Evolutionary conservation across 23 tunicate genomes (phyloP).

Genomic region (Diplosoma virens): DNA sequence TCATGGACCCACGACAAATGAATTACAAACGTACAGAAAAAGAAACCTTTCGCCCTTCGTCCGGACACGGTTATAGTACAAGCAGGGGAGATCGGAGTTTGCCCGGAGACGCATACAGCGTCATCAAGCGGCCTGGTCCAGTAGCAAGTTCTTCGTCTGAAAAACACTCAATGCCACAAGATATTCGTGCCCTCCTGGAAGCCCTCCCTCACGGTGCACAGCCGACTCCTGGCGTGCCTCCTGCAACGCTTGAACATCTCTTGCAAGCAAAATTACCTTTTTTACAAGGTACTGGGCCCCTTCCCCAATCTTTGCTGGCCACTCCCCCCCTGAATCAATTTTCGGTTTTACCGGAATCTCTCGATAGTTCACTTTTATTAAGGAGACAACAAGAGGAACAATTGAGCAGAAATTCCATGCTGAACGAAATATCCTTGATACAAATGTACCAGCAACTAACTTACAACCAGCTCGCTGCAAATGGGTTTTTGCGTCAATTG

Average conservation of each 20-base stretch:
- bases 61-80: neutral
- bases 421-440: too few relatives aligned
- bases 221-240: neutral
- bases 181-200: neutral
- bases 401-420: too few relatives aligned
- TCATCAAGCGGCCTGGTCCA: neutral
- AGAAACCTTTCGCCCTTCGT: neutral
- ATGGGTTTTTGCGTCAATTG: neutral
- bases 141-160: neutral
- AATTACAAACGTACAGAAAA: neutral
- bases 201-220: neutral
- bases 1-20: constrained; percentile 1
- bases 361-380: neutral
- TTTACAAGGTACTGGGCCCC: neutral
- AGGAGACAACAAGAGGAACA: too few relatives aligned
- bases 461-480: neutral
- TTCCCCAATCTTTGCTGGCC: neutral
- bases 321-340: neutral
- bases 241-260: neutral
- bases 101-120: neutral
- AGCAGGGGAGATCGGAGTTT: neutral
- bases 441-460: neutral
- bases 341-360: neutral
- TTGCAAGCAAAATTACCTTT: neutral
- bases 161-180: neutral